phyloP scores from a whole-genome alignment of 2,113 vertebrate species.

The Sterna hirundo region DNA sequence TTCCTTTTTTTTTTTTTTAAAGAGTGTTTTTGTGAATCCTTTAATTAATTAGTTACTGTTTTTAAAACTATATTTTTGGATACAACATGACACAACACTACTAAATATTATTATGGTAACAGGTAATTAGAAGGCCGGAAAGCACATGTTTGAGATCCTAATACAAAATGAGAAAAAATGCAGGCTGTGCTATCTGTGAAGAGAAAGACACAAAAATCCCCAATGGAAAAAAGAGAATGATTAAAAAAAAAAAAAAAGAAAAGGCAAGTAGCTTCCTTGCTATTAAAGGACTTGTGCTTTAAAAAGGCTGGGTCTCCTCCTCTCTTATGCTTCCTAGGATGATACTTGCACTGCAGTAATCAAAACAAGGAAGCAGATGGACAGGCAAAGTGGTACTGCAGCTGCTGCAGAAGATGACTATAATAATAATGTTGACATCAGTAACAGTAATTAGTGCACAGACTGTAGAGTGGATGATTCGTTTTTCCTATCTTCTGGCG shows the following conservation, averaged over 20 bases:
- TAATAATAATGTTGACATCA: constrained; percentile 66
- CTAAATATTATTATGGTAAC: background rate
- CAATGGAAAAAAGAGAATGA: background rate
- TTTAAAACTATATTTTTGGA: background rate
- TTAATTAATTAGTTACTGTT: background rate
- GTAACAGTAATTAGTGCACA: constrained; percentile 65
- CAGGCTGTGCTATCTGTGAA: background rate
- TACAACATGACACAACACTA: background rate
- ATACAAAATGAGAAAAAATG: background rate
- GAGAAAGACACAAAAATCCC: background rate
- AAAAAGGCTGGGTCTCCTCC: constrained; percentile 39
- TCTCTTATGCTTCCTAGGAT: constrained; percentile 26
- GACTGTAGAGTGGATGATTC: constrained; percentile 53
- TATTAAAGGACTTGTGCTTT: constrained; percentile 35
- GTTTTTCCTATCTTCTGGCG: constrained; percentile 37
- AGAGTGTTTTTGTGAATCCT: background rate
- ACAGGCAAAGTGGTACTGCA: constrained; percentile 64
- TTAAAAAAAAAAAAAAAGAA: background rate
- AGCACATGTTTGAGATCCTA: background rate
- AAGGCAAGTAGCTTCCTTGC: constrained; percentile 14
- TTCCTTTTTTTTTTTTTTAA: background rate
- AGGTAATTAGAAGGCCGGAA: background rate
- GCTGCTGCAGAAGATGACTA: constrained; percentile 63
- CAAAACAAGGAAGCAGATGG: constrained; percentile 70
- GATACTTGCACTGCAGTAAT: constrained; percentile 52